Base-by-base conservation (phyloP, 2,113 vertebrate genomes). In the Struthio camelus region DNA sequence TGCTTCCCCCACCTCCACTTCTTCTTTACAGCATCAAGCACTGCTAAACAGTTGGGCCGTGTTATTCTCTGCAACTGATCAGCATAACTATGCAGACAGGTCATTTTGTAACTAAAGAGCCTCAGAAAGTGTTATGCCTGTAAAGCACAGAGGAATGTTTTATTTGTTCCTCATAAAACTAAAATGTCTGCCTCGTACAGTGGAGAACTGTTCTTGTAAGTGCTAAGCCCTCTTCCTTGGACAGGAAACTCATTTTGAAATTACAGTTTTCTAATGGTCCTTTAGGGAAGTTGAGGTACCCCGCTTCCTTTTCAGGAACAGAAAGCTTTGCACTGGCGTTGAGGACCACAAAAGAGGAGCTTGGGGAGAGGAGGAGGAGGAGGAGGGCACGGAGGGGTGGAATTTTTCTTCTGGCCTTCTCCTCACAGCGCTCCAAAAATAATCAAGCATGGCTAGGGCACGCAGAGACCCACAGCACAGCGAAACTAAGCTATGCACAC, bases 91-190 rank as follows among this genome's bases (percentile, higher is more conserved):
- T 94, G 91, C 87, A 96, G 89, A 71, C 84, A 62, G 91, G 70
- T 75, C 92, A 50, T 77, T 79, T 32, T 38, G 80, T 20, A 95
- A 97, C 90, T 90, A 85, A 95, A 91, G 85, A 44, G 91, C 71
- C 93, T 96, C 72, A 94, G 95, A 96, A 96, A 97, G 92, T 82
- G 94, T 85, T 94, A 80, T 16, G 96, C 93, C 95, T 81, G 92
- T 82, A 96, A 96, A 97, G 90, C 90, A 59, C 84, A 93, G n/a
- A 94, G 94, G 96, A 96, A 95, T 93, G 90, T 95, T 97, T 97
- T 97, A 96, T 97, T 97, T 97, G 95, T 93, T 94, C 85, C 95
- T 94, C 93, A 86, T 97, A 96, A 96, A 97, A 96, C 36, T 64
- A 65, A 92, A 96, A 96, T 85, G 96, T 93, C 96, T 96, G 96